Evolutionary conservation across 1,140 invertebrate genomes (phyloP), one percentile per base, ranked within the genome.

Genomic region (Drosophila repletoides): DNA sequence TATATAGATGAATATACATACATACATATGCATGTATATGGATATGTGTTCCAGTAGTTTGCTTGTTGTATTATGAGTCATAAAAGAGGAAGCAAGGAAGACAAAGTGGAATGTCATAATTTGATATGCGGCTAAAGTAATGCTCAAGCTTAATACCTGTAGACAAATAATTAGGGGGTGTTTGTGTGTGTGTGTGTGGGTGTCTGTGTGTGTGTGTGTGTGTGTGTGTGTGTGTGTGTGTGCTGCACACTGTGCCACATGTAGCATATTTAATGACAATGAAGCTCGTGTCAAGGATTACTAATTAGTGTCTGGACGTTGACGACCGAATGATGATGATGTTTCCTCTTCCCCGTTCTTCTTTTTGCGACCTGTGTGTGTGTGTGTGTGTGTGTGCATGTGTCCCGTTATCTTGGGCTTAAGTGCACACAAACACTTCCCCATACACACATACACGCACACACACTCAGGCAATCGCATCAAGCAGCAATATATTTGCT

Each of bases 221-320:
- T n/a, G n/a, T n/a, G 28, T 10, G 19, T 36, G 66, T 26, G 36
- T n/a, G 31, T 12, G 5, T 10, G 17, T 21, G 46, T 19, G 14
- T 29, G 19, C 0, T n/a, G 10, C 5, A 7, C 21, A 12, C 1
- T 10, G 40, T 72, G 61, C 34, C 67, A 74, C 79, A 77, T 83
- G 65, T 84, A 60, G 79, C 79, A 84, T 84, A 80, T 86, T 80
- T 84, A 84, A 84, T 84, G 80, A 72, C 72, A 69, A 58, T 60
- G 75, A 64, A 72, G 79, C 80, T 87, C 80, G 80, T 84, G 80
- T 84, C 81, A 87, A 80, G 80, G 80, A 84, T 86, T 84, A 84
- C 80, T 84, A 84, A 84, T 84, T 84, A 84, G 80, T 84, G 75
- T 84, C 80, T 84, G 80, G 79, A 86, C 80, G 66, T 79, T 83